phyloP scores from a whole-genome alignment of 2,888 invertebrate genomes.

The Limenitis camilla region DNA sequence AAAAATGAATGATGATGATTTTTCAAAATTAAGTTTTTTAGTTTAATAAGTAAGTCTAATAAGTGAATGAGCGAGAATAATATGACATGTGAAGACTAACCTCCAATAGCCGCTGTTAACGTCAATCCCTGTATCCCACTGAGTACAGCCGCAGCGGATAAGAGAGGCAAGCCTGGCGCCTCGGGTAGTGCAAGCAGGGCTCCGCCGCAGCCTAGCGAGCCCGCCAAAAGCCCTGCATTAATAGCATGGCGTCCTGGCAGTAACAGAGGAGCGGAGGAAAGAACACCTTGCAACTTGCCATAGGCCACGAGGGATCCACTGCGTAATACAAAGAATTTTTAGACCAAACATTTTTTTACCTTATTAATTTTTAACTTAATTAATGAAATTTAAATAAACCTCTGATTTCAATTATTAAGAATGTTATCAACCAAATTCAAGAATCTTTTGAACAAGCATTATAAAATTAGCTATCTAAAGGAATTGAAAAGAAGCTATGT shows the following conservation, averaged over 20 bases:
- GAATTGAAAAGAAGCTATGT: no score
- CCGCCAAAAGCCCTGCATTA: constrained; percentile 80
- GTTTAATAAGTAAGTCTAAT: neutral
- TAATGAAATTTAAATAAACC: no score
- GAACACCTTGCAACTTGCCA: constrained; percentile 88
- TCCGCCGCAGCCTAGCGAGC: constrained; percentile 83
- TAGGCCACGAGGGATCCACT: constrained; percentile 92
- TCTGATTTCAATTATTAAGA: no score
- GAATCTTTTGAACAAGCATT: no score
- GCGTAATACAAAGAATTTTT: constrained; percentile 12
- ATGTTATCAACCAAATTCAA: no score
- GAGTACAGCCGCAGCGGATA: constrained; percentile 84
- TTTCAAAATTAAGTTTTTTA: neutral
- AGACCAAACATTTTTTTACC: neutral
- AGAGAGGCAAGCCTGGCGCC: constrained; percentile 80
- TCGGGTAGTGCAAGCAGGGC: constrained; percentile 77
- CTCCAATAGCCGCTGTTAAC: constrained; percentile 91
- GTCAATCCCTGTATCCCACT: constrained; percentile 90
- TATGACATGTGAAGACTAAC: constrained; percentile 45
- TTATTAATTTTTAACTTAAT: neutral
- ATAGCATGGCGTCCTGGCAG: constrained; percentile 88
- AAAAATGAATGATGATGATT: no score
- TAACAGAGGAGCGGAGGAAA: constrained; percentile 86
- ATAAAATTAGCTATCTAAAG: no score
- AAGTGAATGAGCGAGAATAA: no score